phyloP scores from a whole-genome alignment of 2,113 vertebrate genomes.

The Microcebus griseorufus region DNA sequence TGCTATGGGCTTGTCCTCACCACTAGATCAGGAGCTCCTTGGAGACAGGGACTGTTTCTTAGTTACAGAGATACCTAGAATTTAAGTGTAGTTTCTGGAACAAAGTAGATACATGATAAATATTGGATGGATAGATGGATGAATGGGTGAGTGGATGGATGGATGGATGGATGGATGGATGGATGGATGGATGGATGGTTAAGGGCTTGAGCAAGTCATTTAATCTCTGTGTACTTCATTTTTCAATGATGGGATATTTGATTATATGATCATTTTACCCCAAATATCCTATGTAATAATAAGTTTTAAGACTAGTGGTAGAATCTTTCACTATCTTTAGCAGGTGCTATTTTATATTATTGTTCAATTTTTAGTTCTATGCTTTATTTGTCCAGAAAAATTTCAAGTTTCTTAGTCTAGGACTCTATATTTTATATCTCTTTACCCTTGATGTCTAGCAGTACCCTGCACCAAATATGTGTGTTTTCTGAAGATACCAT shows the following conservation, averaged over 20 bases:
- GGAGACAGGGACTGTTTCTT: background rate
- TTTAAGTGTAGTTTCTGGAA: background rate
- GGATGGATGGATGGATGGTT: background rate
- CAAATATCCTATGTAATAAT: background rate
- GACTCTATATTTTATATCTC: background rate
- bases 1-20: background rate
- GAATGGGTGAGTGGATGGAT: background rate
- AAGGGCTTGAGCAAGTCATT: background rate
- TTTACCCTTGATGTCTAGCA: background rate
- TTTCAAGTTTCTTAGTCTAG: background rate
- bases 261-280: background rate
- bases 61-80: background rate
- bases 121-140: background rate
- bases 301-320: background rate
- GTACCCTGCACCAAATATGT: background rate
- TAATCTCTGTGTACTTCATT: background rate
- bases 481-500: background rate
- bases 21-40: background rate
- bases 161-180: background rate
- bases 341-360: background rate
- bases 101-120: background rate
- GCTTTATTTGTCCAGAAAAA: background rate
- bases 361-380: conserved; percentile 17
- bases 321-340: background rate
- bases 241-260: background rate